Evolutionary conservation across 2,113 vertebrate species (phyloP).

Genomic region (Oxyura jamaicensis): DNA sequence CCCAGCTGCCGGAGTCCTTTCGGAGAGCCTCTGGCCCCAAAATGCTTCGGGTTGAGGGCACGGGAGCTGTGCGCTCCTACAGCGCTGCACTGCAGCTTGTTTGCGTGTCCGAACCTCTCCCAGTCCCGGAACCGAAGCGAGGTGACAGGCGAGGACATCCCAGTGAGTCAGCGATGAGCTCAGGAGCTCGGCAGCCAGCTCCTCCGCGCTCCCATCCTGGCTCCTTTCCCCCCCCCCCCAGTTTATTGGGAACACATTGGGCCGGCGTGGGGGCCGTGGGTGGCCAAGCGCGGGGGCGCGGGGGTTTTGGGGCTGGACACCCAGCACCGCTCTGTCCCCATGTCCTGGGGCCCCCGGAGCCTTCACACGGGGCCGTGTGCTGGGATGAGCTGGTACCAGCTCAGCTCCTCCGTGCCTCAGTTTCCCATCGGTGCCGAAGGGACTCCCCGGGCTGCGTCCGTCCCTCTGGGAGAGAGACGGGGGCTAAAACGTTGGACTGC

Average conservation of each 20-base stretch:
- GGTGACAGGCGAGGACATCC: background rate
- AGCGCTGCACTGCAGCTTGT: background rate
- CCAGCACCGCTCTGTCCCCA: background rate
- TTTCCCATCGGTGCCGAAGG: background rate
- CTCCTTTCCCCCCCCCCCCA: background rate
- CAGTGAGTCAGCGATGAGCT: background rate
- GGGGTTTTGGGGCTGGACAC: background rate
- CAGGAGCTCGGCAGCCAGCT: background rate
- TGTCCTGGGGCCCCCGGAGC: background rate
- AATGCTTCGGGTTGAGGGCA: background rate
- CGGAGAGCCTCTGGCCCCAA: background rate
- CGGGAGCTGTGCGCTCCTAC: background rate
- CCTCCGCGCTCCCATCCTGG: background rate
- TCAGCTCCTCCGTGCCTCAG: background rate
- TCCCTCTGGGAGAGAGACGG: no score
- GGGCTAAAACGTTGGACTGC: no score
- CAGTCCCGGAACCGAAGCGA: background rate
- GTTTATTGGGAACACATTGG: conserved; percentile 11
- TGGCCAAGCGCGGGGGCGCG: background rate
- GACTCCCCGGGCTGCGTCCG: background rate
- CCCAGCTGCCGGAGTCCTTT: no score
- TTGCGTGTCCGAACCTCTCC: background rate
- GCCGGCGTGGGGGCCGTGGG: background rate
- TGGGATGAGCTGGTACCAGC: background rate
- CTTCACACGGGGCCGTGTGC: no score